These are phyloP conservation scores for Eurois occulta DNA, from an alignment of 2,888 invertebrate genomes.

Conservation along the genomic window DNA sequence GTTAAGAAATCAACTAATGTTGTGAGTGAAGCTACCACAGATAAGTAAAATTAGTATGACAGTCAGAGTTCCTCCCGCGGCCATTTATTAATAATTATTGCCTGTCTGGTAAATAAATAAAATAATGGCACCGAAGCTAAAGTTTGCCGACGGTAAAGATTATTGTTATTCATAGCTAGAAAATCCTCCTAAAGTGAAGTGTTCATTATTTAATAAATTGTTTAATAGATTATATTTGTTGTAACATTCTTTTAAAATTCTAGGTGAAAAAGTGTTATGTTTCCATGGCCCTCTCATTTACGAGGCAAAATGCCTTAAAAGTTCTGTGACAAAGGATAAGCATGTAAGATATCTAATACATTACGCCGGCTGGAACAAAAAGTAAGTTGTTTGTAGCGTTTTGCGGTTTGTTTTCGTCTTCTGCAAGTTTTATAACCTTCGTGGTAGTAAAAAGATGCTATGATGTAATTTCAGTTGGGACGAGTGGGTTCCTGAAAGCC, in stretches of 20 bases:
- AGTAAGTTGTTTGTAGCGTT: slow-evolving; percentile 90
- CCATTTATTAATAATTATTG: not conserved
- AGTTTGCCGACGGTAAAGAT: slow-evolving; percentile 93
- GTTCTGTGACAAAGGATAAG: slow-evolving; percentile 95
- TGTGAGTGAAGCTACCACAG: not conserved
- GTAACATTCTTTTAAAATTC: slow-evolving; percentile 68
- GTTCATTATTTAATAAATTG: not conserved
- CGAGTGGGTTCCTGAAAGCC: slow-evolving; percentile 97
- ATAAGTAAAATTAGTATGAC: not conserved
- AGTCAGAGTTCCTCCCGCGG: not conserved
- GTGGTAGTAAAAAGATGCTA: slow-evolving; percentile 8
- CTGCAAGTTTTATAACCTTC: not conserved
- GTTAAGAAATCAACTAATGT: not conserved
- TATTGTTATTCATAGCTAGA: not conserved
- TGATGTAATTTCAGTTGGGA: slow-evolving; percentile 92
- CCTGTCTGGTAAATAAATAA: slow-evolving; percentile 17
- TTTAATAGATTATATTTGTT: not conserved
- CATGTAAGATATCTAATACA: slow-evolving; percentile 97
- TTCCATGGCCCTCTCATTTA: slow-evolving; percentile 99
- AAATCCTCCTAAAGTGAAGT: not conserved
- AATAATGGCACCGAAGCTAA: slow-evolving; percentile 91
- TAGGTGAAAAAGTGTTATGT: slow-evolving; percentile 97
- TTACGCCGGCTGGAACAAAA: slow-evolving; percentile 99
- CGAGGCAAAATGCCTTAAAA: slow-evolving; percentile 98
- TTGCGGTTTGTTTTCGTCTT: not conserved